A percentile compares a stretch with the other conserved stretches of the same genome.
Conservation (phyloP, 2,113 vertebrate species). For the Corythornis cristatus region DNA sequence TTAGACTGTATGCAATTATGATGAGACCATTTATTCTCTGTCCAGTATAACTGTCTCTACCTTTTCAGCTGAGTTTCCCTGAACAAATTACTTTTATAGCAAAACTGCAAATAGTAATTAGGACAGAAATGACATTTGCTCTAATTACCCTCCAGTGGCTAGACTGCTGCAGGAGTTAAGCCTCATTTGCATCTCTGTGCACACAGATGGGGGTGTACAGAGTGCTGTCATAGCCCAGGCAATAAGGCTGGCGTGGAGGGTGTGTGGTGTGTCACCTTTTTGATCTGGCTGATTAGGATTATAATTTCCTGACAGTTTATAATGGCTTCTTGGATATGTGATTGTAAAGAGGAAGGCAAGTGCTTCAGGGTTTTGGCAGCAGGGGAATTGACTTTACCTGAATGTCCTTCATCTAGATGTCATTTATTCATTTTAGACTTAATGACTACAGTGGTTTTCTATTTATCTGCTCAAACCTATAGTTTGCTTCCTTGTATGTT, state of each 20-base stretch:
- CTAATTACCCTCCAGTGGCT: neutral
- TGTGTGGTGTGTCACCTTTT: neutral
- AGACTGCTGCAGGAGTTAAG: constrained; percentile 15
- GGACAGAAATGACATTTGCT: neutral
- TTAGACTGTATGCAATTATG: neutral
- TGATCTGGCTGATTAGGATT: neutral
- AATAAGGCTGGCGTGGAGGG: neutral
- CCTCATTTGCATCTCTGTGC: constrained; percentile 1
- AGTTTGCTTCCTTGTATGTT: neutral
- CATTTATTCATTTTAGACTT: neutral
- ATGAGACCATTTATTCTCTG: neutral
- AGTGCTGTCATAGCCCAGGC: neutral
- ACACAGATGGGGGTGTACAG: neutral
- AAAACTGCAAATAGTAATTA: neutral
- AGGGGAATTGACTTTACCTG: neutral
- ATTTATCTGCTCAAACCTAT: neutral
- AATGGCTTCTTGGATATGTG: neutral
- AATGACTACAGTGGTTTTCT: neutral
- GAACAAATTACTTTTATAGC: neutral
- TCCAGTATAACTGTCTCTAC: neutral
- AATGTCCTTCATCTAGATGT: neutral
- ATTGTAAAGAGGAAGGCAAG: neutral
- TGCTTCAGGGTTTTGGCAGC: neutral
- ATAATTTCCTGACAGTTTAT: constrained; percentile 1
- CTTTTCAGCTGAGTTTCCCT: neutral